A percentile compares a stretch with the other conserved stretches of the same genome.
These are phyloP conservation scores for Trissolcus basalis DNA, from an alignment of 1,140 invertebrate species.

Conservation along the genomic window DNA sequence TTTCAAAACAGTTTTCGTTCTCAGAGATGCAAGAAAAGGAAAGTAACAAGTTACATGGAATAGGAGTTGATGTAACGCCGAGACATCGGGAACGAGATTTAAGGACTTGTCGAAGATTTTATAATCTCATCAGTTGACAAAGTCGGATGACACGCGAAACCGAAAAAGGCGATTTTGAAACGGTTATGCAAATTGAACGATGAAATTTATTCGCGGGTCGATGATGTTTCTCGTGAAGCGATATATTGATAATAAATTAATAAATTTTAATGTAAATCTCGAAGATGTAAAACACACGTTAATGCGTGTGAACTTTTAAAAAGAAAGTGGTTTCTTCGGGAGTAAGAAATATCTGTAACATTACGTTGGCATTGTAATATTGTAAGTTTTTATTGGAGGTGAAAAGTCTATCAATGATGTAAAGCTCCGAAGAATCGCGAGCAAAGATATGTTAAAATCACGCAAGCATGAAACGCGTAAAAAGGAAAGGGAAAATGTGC, in stretches of 20 bases:
- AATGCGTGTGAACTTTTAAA: too few relatives aligned
- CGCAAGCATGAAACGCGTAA: constrained; percentile 45
- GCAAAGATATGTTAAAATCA: constrained; percentile 36
- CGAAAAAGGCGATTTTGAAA: too few relatives aligned
- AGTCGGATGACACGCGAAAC: too few relatives aligned
- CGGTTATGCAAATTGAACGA: too few relatives aligned
- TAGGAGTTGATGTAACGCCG: constrained; percentile 17
- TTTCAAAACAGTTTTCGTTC: too few relatives aligned
- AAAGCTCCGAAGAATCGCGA: constrained; percentile 2
- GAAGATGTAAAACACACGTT: too few relatives aligned
- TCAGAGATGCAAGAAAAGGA: constrained; percentile 22
- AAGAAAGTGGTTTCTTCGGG: too few relatives aligned
- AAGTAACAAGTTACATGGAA: constrained; percentile 30
- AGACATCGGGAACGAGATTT: too few relatives aligned
- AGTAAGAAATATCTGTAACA: neutral
- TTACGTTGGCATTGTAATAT: neutral
- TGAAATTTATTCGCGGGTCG: too few relatives aligned
- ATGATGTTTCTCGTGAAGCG: too few relatives aligned
- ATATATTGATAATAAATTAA: too few relatives aligned
- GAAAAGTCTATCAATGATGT: neutral
- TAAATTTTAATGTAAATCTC: too few relatives aligned
- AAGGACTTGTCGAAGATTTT: constrained; percentile 10
- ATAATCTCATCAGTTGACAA: neutral
- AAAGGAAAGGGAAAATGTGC: constrained; percentile 51
- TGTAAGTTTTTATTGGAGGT: neutral